These are phyloP conservation scores for Coendou prehensilis DNA, from an alignment of 2,797 vertebrate species.

Conservation along the genomic window DNA sequence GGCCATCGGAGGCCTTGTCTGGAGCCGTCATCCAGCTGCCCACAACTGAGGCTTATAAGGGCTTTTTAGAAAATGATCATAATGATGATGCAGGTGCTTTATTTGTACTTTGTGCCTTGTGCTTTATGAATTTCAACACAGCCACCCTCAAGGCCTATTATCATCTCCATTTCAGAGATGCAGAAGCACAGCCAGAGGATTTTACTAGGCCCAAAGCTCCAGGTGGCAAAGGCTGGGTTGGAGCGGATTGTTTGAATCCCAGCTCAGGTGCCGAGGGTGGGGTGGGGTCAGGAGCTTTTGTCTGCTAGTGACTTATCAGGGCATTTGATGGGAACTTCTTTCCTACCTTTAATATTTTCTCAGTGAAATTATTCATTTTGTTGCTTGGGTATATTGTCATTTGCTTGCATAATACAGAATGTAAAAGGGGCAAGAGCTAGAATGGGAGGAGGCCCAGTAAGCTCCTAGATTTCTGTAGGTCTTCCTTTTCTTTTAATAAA, in stretches of 20 bases:
- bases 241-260: not conserved
- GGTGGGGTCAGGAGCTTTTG: not conserved
- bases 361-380: not conserved
- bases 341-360: not conserved
- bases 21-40: not conserved
- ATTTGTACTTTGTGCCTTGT: not conserved
- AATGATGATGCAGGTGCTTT: not conserved
- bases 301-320: not conserved
- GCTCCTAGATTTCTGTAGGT: not conserved
- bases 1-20: not conserved
- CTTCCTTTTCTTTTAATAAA: not conserved
- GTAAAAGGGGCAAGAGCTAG: not conserved
- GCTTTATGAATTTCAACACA: conserved; percentile 40
- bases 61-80: not conserved
- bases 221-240: not conserved
- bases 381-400: not conserved
- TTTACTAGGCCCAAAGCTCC: not conserved
- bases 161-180: not conserved
- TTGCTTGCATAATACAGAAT: conserved; percentile 48
- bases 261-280: not conserved
- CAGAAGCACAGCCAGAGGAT: not conserved
- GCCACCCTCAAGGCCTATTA: not conserved
- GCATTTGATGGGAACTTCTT: not conserved
- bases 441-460: not conserved
- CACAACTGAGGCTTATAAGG: not conserved